Conservation (phyloP, 2,888 invertebrate species). For the Leptopilina syphax region DNA sequence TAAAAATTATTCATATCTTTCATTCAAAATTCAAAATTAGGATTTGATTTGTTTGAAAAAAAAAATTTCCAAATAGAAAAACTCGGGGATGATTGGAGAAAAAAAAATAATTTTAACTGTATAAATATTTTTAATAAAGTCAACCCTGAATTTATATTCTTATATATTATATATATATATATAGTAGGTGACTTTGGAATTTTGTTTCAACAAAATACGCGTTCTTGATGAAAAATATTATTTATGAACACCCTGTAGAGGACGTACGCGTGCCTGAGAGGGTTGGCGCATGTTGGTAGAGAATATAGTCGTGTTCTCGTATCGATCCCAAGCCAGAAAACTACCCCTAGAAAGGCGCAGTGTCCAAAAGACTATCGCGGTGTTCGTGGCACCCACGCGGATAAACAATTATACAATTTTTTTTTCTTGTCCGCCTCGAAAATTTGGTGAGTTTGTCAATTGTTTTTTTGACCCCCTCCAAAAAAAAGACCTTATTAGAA, state of each 20-base stretch:
- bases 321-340: slow-evolving; percentile 58
- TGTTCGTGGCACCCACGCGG: slow-evolving; percentile 54
- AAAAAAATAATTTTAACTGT: too few relatives aligned
- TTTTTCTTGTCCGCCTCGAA: slow-evolving; percentile 42
- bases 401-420: slow-evolving; percentile 31
- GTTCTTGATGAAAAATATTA: slow-evolving; percentile 40
- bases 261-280: slow-evolving; percentile 61
- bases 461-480: slow-evolving; percentile 8
- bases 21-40: too few relatives aligned
- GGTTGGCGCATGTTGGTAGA: slow-evolving; percentile 59
- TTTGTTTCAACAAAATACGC: slow-evolving; percentile 28
- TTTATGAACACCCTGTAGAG: slow-evolving; percentile 55
- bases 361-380: slow-evolving; percentile 56
- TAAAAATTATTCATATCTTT: neutral
- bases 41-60: too few relatives aligned
- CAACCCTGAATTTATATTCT: too few relatives aligned
- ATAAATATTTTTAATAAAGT: too few relatives aligned
- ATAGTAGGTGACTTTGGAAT: slow-evolving; percentile 45
- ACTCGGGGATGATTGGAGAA: too few relatives aligned
- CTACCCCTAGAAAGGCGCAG: slow-evolving; percentile 58
- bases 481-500: neutral
- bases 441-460: neutral
- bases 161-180: too few relatives aligned
- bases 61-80: too few relatives aligned
- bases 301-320: slow-evolving; percentile 52